Base-by-base conservation (phyloP, 2,113 vertebrate species). In the Eonycteris spelaea region DNA sequence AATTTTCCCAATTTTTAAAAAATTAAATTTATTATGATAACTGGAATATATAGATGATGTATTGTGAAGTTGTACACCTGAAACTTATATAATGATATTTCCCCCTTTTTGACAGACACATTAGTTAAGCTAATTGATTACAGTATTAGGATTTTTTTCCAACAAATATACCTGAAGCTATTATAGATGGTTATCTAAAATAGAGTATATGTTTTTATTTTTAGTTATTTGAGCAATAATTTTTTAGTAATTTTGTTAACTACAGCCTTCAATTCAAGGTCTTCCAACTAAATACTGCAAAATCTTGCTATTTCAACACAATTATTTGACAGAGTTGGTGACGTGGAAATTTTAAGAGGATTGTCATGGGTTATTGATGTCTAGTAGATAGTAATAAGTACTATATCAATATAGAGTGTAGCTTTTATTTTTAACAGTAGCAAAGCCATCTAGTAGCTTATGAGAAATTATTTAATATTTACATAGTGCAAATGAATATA, bases 361-460 rank as follows among this genome's bases (percentile, higher is more conserved):
- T 84, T 95, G 18, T 91, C 51, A 15, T 48, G 21, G n/a, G 21
- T 14, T 68, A 30, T 10, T 33, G 40, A 9, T 78, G 12, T 2
- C 68, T 84, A 8, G 4, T 78, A 51, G 21, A 65, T 71, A 63
- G 28, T 71, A 68, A 90, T n/a, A 73, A 91, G 16, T 74, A 61
- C 48, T 2, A 13, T 73, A 65, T 59, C 12, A 67, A n/a, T 82
- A 33, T 59, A 61, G 33, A 33, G 1, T n/a, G 77, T 77, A 40
- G 77, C n/a, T 74, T 59, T 85, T 90, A 82, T 82, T 96, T 82
- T 92, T 74, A 67, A 79, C 8, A 74, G 43, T 57, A 78, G 28
- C 63, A 63, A 16, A 87, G 40, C 48, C 38, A 84, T 71, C 12
- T 53, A 71, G 19, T 15, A 86, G 40, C 21, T 82, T 57, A 43